Base-by-base conservation (phyloP, 2,113 vertebrate species). In the Solea senegalensis region DNA sequence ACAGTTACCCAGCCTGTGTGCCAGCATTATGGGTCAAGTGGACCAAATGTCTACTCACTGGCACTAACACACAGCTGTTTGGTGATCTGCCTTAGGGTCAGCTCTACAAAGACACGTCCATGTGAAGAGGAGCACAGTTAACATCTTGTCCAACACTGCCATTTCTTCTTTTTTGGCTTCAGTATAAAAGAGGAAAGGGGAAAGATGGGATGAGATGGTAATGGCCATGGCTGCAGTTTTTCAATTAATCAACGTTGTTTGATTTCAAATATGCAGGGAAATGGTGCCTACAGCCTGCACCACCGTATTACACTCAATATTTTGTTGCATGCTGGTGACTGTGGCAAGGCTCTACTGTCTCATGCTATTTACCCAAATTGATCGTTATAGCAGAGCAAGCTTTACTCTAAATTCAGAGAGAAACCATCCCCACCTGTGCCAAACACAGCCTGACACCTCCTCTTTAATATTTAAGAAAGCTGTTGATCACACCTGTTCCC, bases 401-500 rank as follows among this genome's bases (percentile, higher is more conserved):
- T 53, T 70, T 11, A 45, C 55, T 74, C 63, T 52, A 51, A 60
- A 86, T 80, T 81, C 73, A 72, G 51, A 76, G 71, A 72, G 56
- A 77, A 72, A 55, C 16, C 40, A 34, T 51, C 34, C 53, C 51
- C 57, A 34, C 48, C 39, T 65, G 48, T 69, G 65, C 71, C 63
- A 83, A 85, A 78, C 69, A 74, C 66, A 34, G 43, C 56, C 77
- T 48, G 48, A 67, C 54, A 73, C 74, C 58, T 72, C 73, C 67
- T 61, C 60, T 74, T 55, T 73, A 55, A 79, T 82, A 86, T 85
- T 86, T 82, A 82, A 86, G 82, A 82, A 86, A 88, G 83, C 80
- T 83, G 88, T 84, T 83, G 83, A 79, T 87, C 78, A 83, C 89
- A 92, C 89, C 84, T 90, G 89, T 85, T 91, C 84, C 72, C 62